These are phyloP conservation scores for Enchytraeus crypticus DNA, from an alignment of 2,888 invertebrate species.

Conservation along the genomic window DNA sequence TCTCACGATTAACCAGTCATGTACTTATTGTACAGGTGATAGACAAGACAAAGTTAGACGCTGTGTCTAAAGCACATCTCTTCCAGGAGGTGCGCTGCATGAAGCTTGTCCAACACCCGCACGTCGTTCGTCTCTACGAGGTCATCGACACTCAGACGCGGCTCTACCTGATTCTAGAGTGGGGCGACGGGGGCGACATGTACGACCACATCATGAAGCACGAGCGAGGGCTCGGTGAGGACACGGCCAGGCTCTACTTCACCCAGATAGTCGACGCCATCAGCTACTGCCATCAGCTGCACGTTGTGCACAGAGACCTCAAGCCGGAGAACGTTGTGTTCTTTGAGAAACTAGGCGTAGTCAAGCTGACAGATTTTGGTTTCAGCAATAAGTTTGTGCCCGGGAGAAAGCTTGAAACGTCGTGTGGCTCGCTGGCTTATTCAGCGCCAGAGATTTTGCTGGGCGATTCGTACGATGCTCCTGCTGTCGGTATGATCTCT, in stretches of 20 bases:
- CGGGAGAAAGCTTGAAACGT: slow-evolving; percentile 91
- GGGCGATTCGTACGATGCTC: slow-evolving; percentile 96
- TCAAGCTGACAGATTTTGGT: slow-evolving; percentile 95
- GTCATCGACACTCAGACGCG: slow-evolving; percentile 99
- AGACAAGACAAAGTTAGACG: slow-evolving; percentile 94
- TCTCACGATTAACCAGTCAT: too few species aligned
- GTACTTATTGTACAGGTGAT: too few species aligned
- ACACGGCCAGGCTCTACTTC: slow-evolving; percentile 70
- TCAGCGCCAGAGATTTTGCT: slow-evolving; percentile 97
- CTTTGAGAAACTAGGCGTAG: slow-evolving; percentile 90
- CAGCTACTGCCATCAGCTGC: slow-evolving; percentile 87
- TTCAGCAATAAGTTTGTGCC: slow-evolving; percentile 80
- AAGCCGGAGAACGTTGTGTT: slow-evolving; percentile 99
- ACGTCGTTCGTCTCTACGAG: slow-evolving; percentile 94
- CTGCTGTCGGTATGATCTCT: slow-evolving; percentile 83
- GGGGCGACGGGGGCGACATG: slow-evolving; percentile 95
- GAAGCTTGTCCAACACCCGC: slow-evolving; percentile 98
- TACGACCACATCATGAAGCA: slow-evolving; percentile 97
- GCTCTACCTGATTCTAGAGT: slow-evolving; percentile 75
- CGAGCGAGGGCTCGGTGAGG: slow-evolving; percentile 64
- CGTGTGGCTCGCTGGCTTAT: slow-evolving; percentile 95
- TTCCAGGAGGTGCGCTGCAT: slow-evolving; percentile 74
- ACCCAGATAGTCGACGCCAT: slow-evolving; percentile 93
- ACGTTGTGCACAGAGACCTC: slow-evolving; percentile 80
- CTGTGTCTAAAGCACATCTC: slow-evolving; percentile 86